Conservation (phyloP, 1,140 invertebrate genomes). For the Euwallacea fornicatus region DNA sequence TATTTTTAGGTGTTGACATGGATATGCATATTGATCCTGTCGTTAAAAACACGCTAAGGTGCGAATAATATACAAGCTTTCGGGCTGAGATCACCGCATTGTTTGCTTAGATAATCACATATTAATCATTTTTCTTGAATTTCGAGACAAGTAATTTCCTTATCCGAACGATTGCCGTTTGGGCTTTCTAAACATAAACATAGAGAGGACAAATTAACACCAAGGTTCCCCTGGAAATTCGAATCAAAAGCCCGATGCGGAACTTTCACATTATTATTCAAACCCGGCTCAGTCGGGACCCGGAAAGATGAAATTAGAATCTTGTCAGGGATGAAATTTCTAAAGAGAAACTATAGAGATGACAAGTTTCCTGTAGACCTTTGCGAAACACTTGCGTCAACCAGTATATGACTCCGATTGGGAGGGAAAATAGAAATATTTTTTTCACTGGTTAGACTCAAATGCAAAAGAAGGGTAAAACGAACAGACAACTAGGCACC, state of each 20-base stretch:
- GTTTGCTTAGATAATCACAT: too few relatives aligned
- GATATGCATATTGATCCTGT: background rate
- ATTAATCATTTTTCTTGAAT: too few relatives aligned
- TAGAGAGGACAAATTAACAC: constrained; percentile 10
- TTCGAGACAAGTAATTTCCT: too few relatives aligned
- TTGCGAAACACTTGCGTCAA: background rate
- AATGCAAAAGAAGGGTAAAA: constrained; percentile 12
- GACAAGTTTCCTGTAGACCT: constrained; percentile 6
- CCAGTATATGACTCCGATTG: too few relatives aligned
- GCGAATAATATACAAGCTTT: too few relatives aligned
- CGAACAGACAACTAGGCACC: background rate
- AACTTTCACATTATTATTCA: constrained; percentile 14
- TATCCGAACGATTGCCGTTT: too few relatives aligned
- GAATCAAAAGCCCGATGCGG: constrained; percentile 7
- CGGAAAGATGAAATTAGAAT: constrained; percentile 27
- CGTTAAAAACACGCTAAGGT: too few relatives aligned
- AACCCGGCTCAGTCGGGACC: constrained; percentile 12
- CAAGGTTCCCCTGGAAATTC: background rate
- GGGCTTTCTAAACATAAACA: background rate
- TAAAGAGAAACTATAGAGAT: constrained; percentile 11
- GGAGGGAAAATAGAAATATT: too few relatives aligned
- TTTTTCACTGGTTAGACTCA: too few relatives aligned
- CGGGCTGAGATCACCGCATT: too few relatives aligned
- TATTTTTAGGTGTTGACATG: constrained; percentile 4
- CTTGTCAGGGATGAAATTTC: constrained; percentile 26